Percentiles rank a stretch among this genome's conserved stretches.
phyloP scores from a whole-genome alignment of 1,140 invertebrate species.

The Steinernema feltiae region DNA sequence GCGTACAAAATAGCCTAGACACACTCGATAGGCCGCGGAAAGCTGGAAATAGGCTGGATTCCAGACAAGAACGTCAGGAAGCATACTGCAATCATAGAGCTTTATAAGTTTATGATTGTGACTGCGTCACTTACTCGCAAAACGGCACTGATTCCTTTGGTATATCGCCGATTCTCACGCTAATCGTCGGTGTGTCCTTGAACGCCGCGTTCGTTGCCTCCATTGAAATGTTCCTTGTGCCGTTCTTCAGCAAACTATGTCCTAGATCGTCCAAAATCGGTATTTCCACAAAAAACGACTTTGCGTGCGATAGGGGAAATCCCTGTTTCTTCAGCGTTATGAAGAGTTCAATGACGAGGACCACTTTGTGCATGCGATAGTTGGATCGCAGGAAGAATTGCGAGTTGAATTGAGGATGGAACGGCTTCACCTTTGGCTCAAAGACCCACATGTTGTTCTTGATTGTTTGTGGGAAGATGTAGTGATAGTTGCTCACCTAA shows the following conservation, averaged over 20 bases:
- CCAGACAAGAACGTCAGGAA: not conserved
- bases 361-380: not conserved
- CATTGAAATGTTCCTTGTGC: not conserved
- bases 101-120: not conserved
- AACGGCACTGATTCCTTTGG: not conserved
- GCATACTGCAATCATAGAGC: not conserved
- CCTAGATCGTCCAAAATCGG: not conserved
- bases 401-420: not conserved
- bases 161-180: not conserved
- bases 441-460: not conserved
- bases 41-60: not conserved
- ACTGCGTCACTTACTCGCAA: not conserved
- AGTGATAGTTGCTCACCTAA: constrained; percentile 4
- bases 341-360: not conserved
- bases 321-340: not conserved
- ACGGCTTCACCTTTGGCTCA: not conserved
- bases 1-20: not conserved
- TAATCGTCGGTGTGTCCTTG: not conserved
- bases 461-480: not conserved
- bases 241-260: not conserved
- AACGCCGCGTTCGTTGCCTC: not conserved
- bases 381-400: not conserved
- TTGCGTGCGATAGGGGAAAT: not conserved
- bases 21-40: not conserved
- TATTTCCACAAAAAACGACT: not conserved